phyloP scores from a whole-genome alignment of 2,113 vertebrate species.

The Cranoglanis bouderius region DNA sequence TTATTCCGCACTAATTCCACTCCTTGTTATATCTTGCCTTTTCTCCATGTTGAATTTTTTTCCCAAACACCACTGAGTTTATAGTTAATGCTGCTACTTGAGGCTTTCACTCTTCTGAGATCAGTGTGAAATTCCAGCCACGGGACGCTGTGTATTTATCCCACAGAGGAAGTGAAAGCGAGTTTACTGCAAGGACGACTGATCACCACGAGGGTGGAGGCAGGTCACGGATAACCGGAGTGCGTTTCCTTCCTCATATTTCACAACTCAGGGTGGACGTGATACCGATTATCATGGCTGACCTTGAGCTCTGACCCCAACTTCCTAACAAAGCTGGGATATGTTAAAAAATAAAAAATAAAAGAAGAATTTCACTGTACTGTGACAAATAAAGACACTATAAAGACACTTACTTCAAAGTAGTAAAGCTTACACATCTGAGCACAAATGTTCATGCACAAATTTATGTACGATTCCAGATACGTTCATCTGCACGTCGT shows the following conservation, averaged over 20 bases:
- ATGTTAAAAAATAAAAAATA: background rate
- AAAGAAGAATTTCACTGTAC: background rate
- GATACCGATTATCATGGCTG: too few species aligned
- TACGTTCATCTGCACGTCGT: background rate
- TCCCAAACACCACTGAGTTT: background rate
- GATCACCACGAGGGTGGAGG: background rate
- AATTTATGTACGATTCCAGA: background rate
- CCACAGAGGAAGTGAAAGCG: slow-evolving; percentile 34
- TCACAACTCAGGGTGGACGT: background rate
- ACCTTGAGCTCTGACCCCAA: background rate
- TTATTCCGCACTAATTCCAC: background rate
- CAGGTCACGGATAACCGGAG: background rate
- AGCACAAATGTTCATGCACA: background rate
- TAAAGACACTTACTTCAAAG: background rate
- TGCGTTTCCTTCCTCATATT: slow-evolving; percentile 38
- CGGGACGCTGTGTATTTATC: background rate
- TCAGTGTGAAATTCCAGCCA: background rate
- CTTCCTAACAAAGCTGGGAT: background rate
- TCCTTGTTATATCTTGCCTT: background rate
- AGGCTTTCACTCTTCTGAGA: background rate
- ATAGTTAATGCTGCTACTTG: background rate
- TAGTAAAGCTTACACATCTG: background rate
- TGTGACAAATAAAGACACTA: background rate
- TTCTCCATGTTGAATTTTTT: background rate
- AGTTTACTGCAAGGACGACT: background rate